These are phyloP conservation scores for Hirtodrosophila alboralis DNA, from an alignment of 2,888 invertebrate genomes.

Conservation along the genomic window DNA sequence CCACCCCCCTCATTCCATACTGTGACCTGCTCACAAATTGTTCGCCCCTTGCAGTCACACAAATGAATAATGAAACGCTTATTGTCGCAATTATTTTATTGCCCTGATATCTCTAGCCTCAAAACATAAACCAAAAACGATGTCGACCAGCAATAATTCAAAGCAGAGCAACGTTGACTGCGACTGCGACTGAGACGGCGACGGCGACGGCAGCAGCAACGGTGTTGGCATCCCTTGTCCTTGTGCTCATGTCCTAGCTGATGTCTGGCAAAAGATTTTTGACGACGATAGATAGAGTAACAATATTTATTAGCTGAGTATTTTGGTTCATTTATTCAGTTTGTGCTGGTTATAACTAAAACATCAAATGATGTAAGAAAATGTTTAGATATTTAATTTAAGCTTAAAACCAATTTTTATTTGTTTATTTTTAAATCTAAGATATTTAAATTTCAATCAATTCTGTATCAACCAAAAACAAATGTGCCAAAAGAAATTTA, in stretches of 20 bases:
- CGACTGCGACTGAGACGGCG: slow-evolving; percentile 25
- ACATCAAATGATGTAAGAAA: too few relatives aligned
- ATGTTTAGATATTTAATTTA: too few relatives aligned
- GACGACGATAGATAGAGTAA: slow-evolving; percentile 27
- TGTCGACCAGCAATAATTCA: slow-evolving; percentile 2
- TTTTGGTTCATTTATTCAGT: fast-evolving
- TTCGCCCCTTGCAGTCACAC: slow-evolving; percentile 74
- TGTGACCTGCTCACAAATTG: slow-evolving; percentile 73
- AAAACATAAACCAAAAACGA: slow-evolving; percentile 68
- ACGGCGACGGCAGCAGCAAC: slow-evolving; percentile 22
- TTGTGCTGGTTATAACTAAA: background rate
- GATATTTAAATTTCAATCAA: too few relatives aligned
- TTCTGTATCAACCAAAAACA: too few relatives aligned
- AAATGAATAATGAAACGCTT: slow-evolving; percentile 84
- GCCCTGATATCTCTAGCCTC: slow-evolving; percentile 80
- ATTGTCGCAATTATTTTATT: slow-evolving; percentile 85
- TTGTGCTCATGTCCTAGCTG: slow-evolving; percentile 43
- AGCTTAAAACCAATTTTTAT: too few relatives aligned
- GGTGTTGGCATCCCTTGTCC: slow-evolving; percentile 35
- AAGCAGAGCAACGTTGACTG: slow-evolving; percentile 25
- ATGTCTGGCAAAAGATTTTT: slow-evolving; percentile 25
- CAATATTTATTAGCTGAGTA: background rate
- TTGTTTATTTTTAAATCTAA: too few relatives aligned
- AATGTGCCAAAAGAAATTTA: too few relatives aligned
- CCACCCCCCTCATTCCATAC: background rate